These are phyloP conservation scores for Lasiurus cinereus DNA, from an alignment of 2,113 vertebrate genomes.

Conservation along the genomic window DNA sequence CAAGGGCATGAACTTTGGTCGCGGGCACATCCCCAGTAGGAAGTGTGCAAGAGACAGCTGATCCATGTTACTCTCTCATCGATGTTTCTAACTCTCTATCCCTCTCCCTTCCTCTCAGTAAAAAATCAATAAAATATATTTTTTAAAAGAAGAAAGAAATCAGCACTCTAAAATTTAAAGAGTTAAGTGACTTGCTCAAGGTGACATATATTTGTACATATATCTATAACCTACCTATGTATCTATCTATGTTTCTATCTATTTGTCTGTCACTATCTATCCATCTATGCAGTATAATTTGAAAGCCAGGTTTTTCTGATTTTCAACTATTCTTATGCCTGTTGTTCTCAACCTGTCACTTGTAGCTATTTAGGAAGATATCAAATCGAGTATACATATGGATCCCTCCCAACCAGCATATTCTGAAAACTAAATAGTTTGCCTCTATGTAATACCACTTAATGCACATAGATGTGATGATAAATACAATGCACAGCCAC, in stretches of 20 bases:
- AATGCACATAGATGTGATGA: slow-evolving; percentile 33
- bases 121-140: too few relatives aligned
- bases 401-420: slow-evolving; percentile 31
- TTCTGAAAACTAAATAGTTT: slow-evolving; percentile 48
- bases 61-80: too few relatives aligned
- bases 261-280: background rate
- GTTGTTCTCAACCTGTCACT: slow-evolving; percentile 9
- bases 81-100: too few relatives aligned
- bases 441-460: background rate
- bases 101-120: too few relatives aligned
- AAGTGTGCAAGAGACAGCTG: too few relatives aligned
- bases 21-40: too few relatives aligned
- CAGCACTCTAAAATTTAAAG: background rate
- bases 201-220: too few relatives aligned
- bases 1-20: too few relatives aligned
- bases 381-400: slow-evolving; percentile 46
- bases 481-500: slow-evolving; percentile 63
- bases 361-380: slow-evolving; percentile 49
- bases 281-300: background rate
- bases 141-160: background rate
- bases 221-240: background rate
- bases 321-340: background rate
- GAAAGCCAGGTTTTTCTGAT: slow-evolving; percentile 6
- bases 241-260: background rate
- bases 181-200: background rate